A percentile compares a stretch with the other conserved stretches of the same genome.
Conservation (phyloP, 1,140 invertebrate genomes). For the Gonioctena quinquepunctata region DNA sequence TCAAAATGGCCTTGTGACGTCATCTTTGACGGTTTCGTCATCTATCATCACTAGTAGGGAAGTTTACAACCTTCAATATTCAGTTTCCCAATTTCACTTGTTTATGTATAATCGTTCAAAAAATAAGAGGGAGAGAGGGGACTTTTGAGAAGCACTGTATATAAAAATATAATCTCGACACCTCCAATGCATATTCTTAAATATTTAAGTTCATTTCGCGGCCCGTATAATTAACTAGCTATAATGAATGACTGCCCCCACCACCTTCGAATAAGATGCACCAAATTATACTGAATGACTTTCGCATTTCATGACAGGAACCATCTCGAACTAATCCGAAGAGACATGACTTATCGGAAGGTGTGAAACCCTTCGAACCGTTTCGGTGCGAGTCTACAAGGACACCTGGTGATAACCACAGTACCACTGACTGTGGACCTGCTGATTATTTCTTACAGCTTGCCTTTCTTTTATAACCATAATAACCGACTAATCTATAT, state of each 20-base stretch:
- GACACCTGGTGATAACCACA: slow-evolving; percentile 9
- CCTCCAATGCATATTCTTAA: background rate
- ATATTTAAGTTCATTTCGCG: background rate
- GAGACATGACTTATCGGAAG: background rate
- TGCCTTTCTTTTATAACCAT: background rate
- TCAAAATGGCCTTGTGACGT: too few species aligned
- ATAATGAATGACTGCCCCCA: background rate
- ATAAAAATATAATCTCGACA: background rate
- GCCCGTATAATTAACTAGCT: background rate
- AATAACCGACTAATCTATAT: background rate
- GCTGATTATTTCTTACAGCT: slow-evolving; percentile 10
- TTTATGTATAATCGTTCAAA: background rate
- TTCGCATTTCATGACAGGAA: background rate
- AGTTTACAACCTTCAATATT: too few species aligned
- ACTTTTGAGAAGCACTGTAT: background rate
- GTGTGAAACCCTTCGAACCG: background rate
- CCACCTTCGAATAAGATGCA: background rate
- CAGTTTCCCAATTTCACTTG: too few species aligned
- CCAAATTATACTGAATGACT: background rate
- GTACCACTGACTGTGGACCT: background rate
- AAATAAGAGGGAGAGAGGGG: background rate
- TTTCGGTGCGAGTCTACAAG: background rate
- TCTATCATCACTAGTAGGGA: too few species aligned
- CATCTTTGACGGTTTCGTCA: too few species aligned
- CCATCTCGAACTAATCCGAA: background rate